Evolutionary conservation across 1,140 invertebrate species (phyloP), one percentile per base, ranked within the genome.

Genomic region (Cryptotermes secundus): DNA sequence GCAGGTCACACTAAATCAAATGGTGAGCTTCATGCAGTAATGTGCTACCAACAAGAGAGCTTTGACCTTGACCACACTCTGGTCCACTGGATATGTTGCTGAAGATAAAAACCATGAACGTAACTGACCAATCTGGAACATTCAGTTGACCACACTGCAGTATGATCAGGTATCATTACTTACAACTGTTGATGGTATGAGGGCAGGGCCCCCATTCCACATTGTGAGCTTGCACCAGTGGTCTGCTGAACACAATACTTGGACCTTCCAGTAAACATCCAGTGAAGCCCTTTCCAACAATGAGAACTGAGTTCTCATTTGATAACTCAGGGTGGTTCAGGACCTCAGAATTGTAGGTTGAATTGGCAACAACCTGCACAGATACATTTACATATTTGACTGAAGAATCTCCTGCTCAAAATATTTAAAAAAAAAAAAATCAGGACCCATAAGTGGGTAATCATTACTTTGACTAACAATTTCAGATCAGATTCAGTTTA

Each of bases 241-340:
- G 89, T 26, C 92, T 90, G 87, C 95, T 94, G 88, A 97, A 96
- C 85, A 95, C 92, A 34, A 97, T 91, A 83, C 95, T 94, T 10
- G 96, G 96, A 26, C 96, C 96, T 91, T 97, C 95, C 84, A 95
- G 91, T 42, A 97, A 92, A 88, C 96, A 97, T 83, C 96, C 96
- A 86, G 92, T 93, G 90, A 96, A 97, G 85, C 93, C 92, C 88
- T 95, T 94, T 38, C 96, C 96, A 84, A 97, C 93, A 85, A 95
- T 93, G 86, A 96, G 89, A 80, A 93, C 90, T 83, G 93, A 91
- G 87, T 92, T 89, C 88, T 92, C 89, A 87, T 90, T 89, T 49
- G 93, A 92, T 84, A 95, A 90, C 85, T 94, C 94, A 79, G 94
- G 92, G 85, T 94, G 92, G 59, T 92, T 92, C 72, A 96, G 89